A percentile compares a stretch with the other conserved stretches of the same genome.
phyloP scores from a whole-genome alignment of 2,888 invertebrate species.

The Saturnia pavonia region DNA sequence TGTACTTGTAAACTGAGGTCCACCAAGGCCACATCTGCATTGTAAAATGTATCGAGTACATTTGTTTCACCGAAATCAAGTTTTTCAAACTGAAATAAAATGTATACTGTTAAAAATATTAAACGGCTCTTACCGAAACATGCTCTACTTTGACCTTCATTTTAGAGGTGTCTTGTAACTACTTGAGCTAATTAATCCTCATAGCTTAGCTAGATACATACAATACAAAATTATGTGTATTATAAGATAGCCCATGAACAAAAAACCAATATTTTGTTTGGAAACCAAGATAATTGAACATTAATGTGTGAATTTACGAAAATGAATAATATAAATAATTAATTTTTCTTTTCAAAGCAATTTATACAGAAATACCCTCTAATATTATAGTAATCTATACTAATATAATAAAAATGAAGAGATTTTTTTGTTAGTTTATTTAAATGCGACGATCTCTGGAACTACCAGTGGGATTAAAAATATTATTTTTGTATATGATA shows the following conservation, averaged over 20 bases:
- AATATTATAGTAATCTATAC: neutral
- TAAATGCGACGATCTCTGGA: no score
- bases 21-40: slow-evolving; percentile 98
- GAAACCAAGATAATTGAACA: no score
- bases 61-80: slow-evolving; percentile 98
- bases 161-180: neutral
- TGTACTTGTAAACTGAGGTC: slow-evolving; percentile 96
- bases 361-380: neutral
- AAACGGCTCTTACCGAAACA: neutral
- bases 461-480: no score
- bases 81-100: slow-evolving; percentile 92
- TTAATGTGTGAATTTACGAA: no score
- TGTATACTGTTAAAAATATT: neutral
- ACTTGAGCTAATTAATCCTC: neutral
- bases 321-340: no score
- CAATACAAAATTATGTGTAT: neutral
- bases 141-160: neutral
- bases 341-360: neutral
- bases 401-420: no score
- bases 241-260: no score
- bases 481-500: no score
- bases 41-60: slow-evolving; percentile 97
- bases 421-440: no score
- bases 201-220: neutral
- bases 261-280: no score